Base-by-base conservation (phyloP, 2,113 vertebrate species). In the Brachypodius melanocephalos region DNA sequence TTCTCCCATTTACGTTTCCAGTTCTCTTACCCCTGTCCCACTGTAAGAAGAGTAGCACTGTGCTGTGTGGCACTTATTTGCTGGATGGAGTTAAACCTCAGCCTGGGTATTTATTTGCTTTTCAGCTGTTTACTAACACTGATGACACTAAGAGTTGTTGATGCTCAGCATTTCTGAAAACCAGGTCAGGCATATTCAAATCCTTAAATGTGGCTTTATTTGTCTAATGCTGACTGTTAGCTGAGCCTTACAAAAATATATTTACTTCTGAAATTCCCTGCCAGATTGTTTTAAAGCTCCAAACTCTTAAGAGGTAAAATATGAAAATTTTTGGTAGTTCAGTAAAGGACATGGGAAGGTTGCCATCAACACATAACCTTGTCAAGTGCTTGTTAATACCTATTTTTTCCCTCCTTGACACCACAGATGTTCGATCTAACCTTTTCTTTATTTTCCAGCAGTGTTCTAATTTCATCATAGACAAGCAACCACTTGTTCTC, bases 81-180 rank as follows among this genome's bases (percentile, higher is more conserved):
- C 19, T 26, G 13, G 11, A 45, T 85, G 8, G 14, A 62, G 49
- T 69, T 58, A 54, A 79, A 79, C 3, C 10, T 26, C 16, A 9
- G 12, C 12, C 20, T n/a, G 22, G 0, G 3, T 62, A 49, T 54
- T 25, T 81, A 57, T 62, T 78, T 88, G 8, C 10, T 82, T 88
- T 90, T 86, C 58, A 88, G 25, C 29, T 83, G 14, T 68, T 93
- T 83, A 51, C 24, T 77, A 58, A 69, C 34, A 63, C 12, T 38
- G 14, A 42, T 69, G 63, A 51, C n/a, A 88, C 14, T 31, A 22
- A 34, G 20, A 77, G 21, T 42, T 80, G 32, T 66, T 80, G 42
- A 66, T 80, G 7, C 15, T 78, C 61, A 85, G 17, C 38, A 45
- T 69, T 89, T 83, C 48, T 84, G 88, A 88, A 96, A 91, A 90